phyloP scores from a whole-genome alignment of 1,140 invertebrate genomes.

The Euwallacea fornicatus region DNA sequence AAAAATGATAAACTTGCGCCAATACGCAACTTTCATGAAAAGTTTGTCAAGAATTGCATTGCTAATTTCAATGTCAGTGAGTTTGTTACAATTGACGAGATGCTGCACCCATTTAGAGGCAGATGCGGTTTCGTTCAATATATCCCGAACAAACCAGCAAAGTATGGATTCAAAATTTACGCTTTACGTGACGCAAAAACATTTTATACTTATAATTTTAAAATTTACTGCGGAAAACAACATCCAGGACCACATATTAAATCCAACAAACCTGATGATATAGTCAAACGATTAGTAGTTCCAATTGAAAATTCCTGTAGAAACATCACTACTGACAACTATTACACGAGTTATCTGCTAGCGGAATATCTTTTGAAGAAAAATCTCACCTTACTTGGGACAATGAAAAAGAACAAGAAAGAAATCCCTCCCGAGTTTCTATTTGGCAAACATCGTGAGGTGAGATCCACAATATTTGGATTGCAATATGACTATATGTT shows the following conservation, averaged over 20 bases:
- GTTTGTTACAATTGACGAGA: too few species aligned
- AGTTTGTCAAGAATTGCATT: slow-evolving; percentile 14
- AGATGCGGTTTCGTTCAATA: slow-evolving; percentile 48
- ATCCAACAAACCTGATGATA: slow-evolving; percentile 38
- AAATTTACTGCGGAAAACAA: slow-evolving; percentile 49
- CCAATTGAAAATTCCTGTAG: slow-evolving; percentile 41
- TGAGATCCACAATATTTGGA: slow-evolving; percentile 44
- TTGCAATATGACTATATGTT: slow-evolving; percentile 42
- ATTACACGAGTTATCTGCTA: slow-evolving; percentile 44
- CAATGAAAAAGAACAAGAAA: slow-evolving; percentile 49
- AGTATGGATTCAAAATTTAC: slow-evolving; percentile 52
- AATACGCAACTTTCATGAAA: slow-evolving; percentile 26
- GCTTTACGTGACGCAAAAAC: slow-evolving; percentile 30
- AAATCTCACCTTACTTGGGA: slow-evolving; percentile 47
- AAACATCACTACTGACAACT: slow-evolving; percentile 49
- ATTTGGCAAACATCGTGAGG: slow-evolving; percentile 36
- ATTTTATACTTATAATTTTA: slow-evolving; percentile 37
- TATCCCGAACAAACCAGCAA: slow-evolving; percentile 49
- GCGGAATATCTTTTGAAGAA: slow-evolving; percentile 43
- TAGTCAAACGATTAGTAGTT: slow-evolving; percentile 44
- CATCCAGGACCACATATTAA: slow-evolving; percentile 39
- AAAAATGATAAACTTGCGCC: slow-evolving; percentile 32
- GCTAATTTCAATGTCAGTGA: slow-evolving; percentile 37
- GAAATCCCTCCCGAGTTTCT: slow-evolving; percentile 49
- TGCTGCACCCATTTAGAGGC: slow-evolving; percentile 47